Conservation (phyloP, 2,113 vertebrate genomes). For the Sebastes fasciatus region DNA sequence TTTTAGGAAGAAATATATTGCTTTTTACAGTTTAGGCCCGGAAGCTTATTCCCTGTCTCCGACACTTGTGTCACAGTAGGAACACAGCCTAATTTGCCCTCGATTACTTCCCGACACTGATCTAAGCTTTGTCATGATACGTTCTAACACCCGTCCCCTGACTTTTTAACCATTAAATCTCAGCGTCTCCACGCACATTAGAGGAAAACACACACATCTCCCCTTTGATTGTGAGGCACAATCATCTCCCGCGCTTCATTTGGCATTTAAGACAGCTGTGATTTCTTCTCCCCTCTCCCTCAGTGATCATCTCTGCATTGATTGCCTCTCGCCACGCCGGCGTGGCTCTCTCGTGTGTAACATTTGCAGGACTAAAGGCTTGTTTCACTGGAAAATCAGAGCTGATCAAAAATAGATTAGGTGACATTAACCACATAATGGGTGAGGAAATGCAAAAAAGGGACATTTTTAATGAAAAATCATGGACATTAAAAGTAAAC, state of each 20-base stretch:
- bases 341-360: constrained; percentile 35
- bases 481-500: constrained; percentile 60
- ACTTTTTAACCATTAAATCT: constrained; percentile 38
- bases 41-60: constrained; percentile 57
- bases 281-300: constrained; percentile 41
- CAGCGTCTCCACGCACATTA: constrained; percentile 52
- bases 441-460: constrained; percentile 46
- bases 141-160: constrained; percentile 60
- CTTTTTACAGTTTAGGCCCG: constrained; percentile 60
- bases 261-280: constrained; percentile 79
- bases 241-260: constrained; percentile 67
- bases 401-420: constrained; percentile 41
- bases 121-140: constrained; percentile 68
- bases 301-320: constrained; percentile 45
- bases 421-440: constrained; percentile 45
- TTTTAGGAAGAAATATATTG: constrained; percentile 43
- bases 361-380: constrained; percentile 49
- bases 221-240: constrained; percentile 71
- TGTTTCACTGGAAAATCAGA: constrained; percentile 38
- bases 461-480: constrained; percentile 73
- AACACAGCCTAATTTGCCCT: constrained; percentile 71
- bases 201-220: constrained; percentile 27
- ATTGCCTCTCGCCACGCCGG: constrained; percentile 56
- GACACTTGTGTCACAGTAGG: constrained; percentile 64
- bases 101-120: constrained; percentile 63